Conservation (phyloP, 2,113 vertebrate species). For the Oryzias curvinotus region DNA sequence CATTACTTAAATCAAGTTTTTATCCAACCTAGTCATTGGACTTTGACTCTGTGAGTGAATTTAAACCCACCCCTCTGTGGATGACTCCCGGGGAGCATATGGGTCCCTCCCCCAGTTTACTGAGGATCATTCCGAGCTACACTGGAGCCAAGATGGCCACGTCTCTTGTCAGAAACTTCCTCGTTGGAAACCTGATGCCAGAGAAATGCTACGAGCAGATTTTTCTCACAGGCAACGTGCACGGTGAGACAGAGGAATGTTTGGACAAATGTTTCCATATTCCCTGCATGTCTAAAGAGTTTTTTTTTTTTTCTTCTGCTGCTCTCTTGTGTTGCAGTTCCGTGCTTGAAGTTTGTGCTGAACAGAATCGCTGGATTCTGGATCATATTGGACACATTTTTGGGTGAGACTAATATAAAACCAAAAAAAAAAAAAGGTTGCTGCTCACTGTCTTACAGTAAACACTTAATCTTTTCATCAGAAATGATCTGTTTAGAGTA, state of each 20-base stretch:
- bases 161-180: conserved; percentile 53
- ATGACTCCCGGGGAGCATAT: conserved; percentile 21
- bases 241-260: conserved; percentile 74
- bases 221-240: conserved; percentile 72
- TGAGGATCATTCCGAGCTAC: not conserved
- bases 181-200: conserved; percentile 80
- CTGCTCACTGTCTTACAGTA: too few species aligned
- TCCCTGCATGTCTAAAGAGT: too few species aligned
- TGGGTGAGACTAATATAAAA: conserved; percentile 72
- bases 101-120: conserved; percentile 13
- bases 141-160: conserved; percentile 38
- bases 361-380: conserved; percentile 78
- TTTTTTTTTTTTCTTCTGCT: too few species aligned
- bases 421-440: too few species aligned
- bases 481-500: not conserved
- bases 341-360: conserved; percentile 81
- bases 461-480: too few species aligned
- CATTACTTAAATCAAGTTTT: too few species aligned
- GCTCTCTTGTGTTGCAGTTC: conserved; percentile 61
- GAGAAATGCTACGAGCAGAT: conserved; percentile 81
- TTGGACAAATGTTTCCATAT: too few species aligned
- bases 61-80: not conserved
- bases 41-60: not conserved
- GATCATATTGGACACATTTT: conserved; percentile 80
- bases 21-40: not conserved